Base-by-base conservation (phyloP, 2,113 vertebrate genomes). In the Hemiprocne comata region DNA sequence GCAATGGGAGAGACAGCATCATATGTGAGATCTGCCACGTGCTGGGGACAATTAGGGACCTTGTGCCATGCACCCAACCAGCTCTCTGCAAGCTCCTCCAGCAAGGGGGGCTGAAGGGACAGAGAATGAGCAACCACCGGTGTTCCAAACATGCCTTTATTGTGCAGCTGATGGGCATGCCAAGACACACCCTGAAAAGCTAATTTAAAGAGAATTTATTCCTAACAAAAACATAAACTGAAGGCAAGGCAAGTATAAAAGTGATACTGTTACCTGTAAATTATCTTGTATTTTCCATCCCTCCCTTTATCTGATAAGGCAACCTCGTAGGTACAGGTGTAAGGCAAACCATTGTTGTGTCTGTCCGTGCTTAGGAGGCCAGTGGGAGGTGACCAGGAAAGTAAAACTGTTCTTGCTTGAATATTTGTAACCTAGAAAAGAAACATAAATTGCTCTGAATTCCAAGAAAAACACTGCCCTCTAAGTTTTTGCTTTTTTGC, bases 291-390 rank as follows among this genome's bases (percentile, higher is more conserved):
- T 90, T 99, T 99, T 93, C 99, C 99, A 74, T 99, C 99, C 44
- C 98, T 98, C 54, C 99, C 99, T 97, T 99, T 99, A 93, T 99
- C 99, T 7, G 99, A 99, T 94, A 99, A 98, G 95, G 98, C 98
- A 79, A 99, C 98, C 96, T 99, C 99, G 4, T 99, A 99, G 96
- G 98, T 98, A 97, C 99, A 99, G 86, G 98, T 98, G 94, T 98
- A 98, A 36, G 99, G 98, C 84, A 99, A 98, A 89, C 98, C 98
- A 6, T 99, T 99, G 89, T 95, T 98, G 95, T 98, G 98, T 95
- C 98, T 98, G 44, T 98, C 98, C 79, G 98, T 97, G 89, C 98
- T 99, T 9, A 98, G 97, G 97, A 99, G 98, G 90, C 98, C 98
- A 36, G 98, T 95, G 33, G 99, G 99, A 90, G 99, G 99, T 25